phyloP scores from a whole-genome alignment of 2,888 invertebrate genomes.

The Calameuta idolon region DNA sequence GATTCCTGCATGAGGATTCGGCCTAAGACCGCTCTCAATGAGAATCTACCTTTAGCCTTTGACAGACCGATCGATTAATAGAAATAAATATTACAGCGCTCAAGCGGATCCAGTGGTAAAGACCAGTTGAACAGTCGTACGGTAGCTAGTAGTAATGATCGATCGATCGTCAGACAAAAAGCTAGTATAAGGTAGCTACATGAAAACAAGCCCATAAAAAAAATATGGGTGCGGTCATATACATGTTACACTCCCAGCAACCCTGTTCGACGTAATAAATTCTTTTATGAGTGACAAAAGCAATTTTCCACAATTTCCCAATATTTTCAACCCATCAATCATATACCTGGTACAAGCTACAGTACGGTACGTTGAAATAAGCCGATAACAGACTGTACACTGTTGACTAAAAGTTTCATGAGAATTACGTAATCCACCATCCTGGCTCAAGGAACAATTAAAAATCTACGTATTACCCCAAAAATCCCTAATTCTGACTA shows the following conservation, averaged over 20 bases:
- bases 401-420: not conserved
- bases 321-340: not conserved
- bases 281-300: not conserved
- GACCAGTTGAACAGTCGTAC: not conserved
- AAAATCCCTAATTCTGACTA: not conserved
- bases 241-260: not conserved
- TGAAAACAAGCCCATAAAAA: not conserved
- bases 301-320: not conserved
- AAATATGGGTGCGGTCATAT: not conserved
- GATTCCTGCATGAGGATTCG: too few relatives aligned
- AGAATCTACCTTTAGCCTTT: too few relatives aligned
- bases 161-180: not conserved
- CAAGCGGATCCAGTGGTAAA: not conserved
- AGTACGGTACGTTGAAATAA: not conserved
- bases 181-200: not conserved
- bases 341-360: not conserved
- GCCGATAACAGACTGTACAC: not conserved
- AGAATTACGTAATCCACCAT: not conserved
- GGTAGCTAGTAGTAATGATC: not conserved
- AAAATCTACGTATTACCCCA: not conserved
- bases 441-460: not conserved
- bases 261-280: not conserved
- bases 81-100: not conserved
- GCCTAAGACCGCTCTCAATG: too few relatives aligned
- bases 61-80: too few relatives aligned